Evolutionary conservation across 2,888 invertebrate species (phyloP), one percentile per base, ranked within the genome.

Genomic region (Listrodromus nycthemerus): DNA sequence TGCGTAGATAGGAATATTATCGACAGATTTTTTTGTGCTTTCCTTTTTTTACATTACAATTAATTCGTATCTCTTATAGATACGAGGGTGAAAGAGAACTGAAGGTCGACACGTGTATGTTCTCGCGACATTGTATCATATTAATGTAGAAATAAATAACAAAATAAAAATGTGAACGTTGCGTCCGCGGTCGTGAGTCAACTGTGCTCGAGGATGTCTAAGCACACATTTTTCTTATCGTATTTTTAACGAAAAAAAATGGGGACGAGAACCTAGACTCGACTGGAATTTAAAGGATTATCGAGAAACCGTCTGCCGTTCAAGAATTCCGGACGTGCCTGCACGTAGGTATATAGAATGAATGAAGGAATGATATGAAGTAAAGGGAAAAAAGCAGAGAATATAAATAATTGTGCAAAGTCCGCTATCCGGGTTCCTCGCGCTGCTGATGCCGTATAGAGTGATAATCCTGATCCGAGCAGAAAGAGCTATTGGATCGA

Each of bases 401-500:
- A 65, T 13, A 27, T 58, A 58, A 24, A 73, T 45, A 74, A 48
- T 76, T 74, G 76, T 77, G 71, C 37, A 52, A 77, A 63, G 50
- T 77, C 67, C 55, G 37, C 77, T 50, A 83, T 69, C 41, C 66
- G 61, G 73, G 77, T 67, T 73, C 33, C 76, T 58, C 61, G 50
- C 27, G 80, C 27, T 30, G 48, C 41, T 48, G 48, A 27, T 63
- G 48, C 30, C 74, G 74, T 45, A 33, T 48, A 74, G 21, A 55
- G 55, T n/a, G 30, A 24, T 61, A 48, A 61, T 73, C 73, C 24
- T 27, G 37, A 33, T 71, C 52, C 58, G 30, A 63, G 50, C 21
- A 7, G 16, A 73, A 21, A 55, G 52, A 85, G 88, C 85, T 84
- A 78, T 79, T 86, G 84, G 85, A 87, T 89, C 87, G 80, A 88